phyloP scores from a whole-genome alignment of 2,888 invertebrate species.

The Calameuta pallipes region DNA sequence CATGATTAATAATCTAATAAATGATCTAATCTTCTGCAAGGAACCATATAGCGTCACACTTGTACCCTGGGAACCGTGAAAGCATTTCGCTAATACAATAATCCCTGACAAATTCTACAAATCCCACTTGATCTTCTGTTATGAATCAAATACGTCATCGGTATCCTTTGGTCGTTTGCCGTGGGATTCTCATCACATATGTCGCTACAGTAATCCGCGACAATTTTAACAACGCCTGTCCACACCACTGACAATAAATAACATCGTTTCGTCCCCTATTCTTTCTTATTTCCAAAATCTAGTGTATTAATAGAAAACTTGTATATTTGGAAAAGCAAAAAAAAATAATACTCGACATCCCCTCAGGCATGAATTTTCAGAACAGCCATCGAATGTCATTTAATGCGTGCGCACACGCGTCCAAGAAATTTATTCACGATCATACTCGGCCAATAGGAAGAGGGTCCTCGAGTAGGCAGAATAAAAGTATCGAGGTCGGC shows the following conservation, averaged over 20 bases:
- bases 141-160: conserved; percentile 54
- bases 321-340: background rate
- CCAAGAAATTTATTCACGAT: conserved; percentile 47
- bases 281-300: background rate
- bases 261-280: background rate
- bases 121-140: conserved; percentile 57
- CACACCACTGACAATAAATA: background rate
- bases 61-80: background rate
- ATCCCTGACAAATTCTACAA: conserved; percentile 44
- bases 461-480: conserved; percentile 19
- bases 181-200: conserved; percentile 27
- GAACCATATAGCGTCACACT: background rate
- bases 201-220: background rate
- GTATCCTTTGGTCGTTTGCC: conserved; percentile 16
- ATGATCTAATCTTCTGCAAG: background rate
- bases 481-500: conserved; percentile 3
- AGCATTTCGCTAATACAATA: background rate
- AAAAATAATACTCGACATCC: background rate
- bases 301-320: background rate
- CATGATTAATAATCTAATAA: background rate
- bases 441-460: conserved; percentile 30
- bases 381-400: conserved; percentile 30
- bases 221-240: background rate
- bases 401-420: conserved; percentile 53
- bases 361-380: conserved; percentile 7